Base-by-base conservation (phyloP, 2,888 invertebrate species). In the Watsonalla binaria region DNA sequence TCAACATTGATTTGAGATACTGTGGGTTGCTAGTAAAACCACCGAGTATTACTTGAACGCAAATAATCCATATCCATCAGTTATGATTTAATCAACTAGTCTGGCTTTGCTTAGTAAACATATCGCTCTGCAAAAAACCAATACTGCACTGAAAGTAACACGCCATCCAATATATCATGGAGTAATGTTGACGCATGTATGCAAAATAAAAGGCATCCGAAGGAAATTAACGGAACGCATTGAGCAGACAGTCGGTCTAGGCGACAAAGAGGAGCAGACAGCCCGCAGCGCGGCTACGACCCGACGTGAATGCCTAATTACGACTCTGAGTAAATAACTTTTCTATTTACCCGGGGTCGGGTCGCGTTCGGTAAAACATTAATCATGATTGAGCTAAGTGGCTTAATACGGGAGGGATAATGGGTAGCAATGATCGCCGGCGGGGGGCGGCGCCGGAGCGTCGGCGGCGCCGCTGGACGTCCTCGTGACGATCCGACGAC, bases 361-460 rank as follows among this genome's bases (percentile, higher is more conserved):
- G 80, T 82, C 79, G 84, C 81, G 82, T 88, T 86, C 86, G 84
- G 84, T 85, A 82, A 82, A 89, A 86, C 90, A 90, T 90, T 90
- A 91, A 92, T 91, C 92, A 91, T 90, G 91, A 90, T 90, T 88
- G 89, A 90, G 84, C 90, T 91, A 90, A 91, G 91, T 91, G 92
- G 91, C 90, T 91, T 86, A 91, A 90, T 91, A 90, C 86, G 82
- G 83, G 84, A 80, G 84, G 89, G 85, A 86, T 89, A 87, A 89
- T 87, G 86, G 84, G 83, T 78, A 80, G 87, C 88, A 84, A 88
- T 90, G 90, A 87, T 86, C 87, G 82, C 80, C 80, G 76, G 78
- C 78, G 82, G 91, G 86, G 87, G 87, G 86, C 78, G 87, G 84
- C 89, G 90, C 81, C 84, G 76, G 70, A 69, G 70, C 70, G 82